Evolutionary conservation across 2,888 invertebrate species (phyloP).

Genomic region (Zonitis immaculata): DNA sequence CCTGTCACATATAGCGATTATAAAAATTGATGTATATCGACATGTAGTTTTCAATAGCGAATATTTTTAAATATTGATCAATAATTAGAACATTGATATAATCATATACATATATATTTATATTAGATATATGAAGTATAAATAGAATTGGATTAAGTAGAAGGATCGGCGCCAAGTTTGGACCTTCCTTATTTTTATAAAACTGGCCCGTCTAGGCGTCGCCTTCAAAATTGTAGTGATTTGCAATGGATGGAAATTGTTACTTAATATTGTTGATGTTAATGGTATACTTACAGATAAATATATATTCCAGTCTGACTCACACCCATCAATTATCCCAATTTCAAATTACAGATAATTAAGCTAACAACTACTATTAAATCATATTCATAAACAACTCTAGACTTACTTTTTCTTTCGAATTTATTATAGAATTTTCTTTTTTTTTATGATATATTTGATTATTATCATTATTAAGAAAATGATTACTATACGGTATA

Average conservation of each 20-base stretch:
- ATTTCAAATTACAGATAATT: conserved; percentile 45
- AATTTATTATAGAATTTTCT: too few species aligned
- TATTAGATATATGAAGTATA: too few species aligned
- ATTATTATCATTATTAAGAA: too few species aligned
- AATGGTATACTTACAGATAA: conserved; percentile 47
- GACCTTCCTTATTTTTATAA: conserved; percentile 32
- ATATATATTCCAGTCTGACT: conserved; percentile 38
- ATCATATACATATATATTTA: too few species aligned
- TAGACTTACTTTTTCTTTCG: neutral
- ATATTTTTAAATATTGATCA: too few species aligned
- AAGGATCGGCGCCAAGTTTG: conserved; percentile 33
- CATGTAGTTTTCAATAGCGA: too few species aligned
- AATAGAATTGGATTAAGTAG: neutral
- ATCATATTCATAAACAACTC: conserved; percentile 5
- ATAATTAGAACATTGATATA: too few species aligned
- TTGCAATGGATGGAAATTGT: conserved; percentile 40
- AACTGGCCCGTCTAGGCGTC: conserved; percentile 39
- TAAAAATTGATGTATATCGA: too few species aligned
- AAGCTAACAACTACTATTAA: conserved; percentile 36
- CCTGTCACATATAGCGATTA: too few species aligned
- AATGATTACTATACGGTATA: too few species aligned
- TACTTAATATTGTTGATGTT: conserved; percentile 35
- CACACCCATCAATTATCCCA: conserved; percentile 40
- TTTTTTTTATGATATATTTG: too few species aligned
- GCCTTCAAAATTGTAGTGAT: conserved; percentile 48